Percentiles rank a stretch among this genome's conserved stretches.
phyloP scores from a whole-genome alignment of 1,140 invertebrate genomes.

The Tetragonula clypearis region DNA sequence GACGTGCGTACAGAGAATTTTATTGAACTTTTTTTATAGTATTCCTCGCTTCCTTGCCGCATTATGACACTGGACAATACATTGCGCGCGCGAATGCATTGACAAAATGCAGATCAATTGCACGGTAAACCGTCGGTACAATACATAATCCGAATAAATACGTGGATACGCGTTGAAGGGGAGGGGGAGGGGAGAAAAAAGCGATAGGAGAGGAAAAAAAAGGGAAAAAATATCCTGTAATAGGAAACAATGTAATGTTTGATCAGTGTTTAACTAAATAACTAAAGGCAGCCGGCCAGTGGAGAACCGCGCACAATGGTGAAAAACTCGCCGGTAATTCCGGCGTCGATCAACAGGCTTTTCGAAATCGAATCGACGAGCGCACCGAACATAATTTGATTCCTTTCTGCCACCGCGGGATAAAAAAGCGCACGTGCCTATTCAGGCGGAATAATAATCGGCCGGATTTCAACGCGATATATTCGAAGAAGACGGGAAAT shows the following conservation, averaged over 20 bases:
- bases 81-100: neutral
- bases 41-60: neutral
- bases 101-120: neutral
- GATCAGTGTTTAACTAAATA: slow-evolving; percentile 11
- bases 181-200: accelerated
- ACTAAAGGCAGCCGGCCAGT: neutral
- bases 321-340: neutral
- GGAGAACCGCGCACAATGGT: too few species aligned
- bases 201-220: too few species aligned
- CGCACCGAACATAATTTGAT: slow-evolving; percentile 4
- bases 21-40: neutral
- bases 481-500: neutral
- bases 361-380: neutral
- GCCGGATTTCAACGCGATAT: neutral
- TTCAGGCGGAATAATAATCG: neutral
- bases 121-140: neutral
- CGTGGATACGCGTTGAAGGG: neutral
- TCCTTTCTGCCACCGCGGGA: neutral
- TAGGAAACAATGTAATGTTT: neutral
- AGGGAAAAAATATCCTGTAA: neutral
- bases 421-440: neutral
- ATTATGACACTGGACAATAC: slow-evolving; percentile 1
- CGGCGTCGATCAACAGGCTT: neutral
- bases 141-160: neutral
- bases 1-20: neutral